These are phyloP conservation scores for Tetheella fluctuosa DNA, from an alignment of 2,888 invertebrate genomes.

Conservation along the genomic window DNA sequence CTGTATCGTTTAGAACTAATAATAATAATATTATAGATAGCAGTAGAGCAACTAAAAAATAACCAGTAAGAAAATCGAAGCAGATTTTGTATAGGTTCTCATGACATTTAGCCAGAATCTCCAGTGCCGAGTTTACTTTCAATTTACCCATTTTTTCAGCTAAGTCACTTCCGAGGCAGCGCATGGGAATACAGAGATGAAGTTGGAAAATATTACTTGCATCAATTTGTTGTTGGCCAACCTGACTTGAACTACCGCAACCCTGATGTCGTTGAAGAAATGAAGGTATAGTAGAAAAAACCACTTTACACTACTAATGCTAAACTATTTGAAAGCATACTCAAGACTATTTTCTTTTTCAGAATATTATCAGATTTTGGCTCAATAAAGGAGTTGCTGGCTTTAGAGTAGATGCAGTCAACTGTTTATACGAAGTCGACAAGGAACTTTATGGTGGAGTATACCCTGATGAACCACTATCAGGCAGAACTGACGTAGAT, in stretches of 20 bases:
- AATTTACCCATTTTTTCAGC: slow-evolving; percentile 40
- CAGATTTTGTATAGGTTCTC: no score
- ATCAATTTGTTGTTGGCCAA: slow-evolving; percentile 87
- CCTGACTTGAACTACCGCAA: slow-evolving; percentile 91
- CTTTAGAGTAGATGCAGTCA: slow-evolving; percentile 92
- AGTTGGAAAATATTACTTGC: slow-evolving; percentile 88
- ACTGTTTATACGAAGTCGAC: slow-evolving; percentile 85
- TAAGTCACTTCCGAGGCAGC: slow-evolving; percentile 86
- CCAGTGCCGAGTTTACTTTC: background rate
- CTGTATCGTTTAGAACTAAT: no score
- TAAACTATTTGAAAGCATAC: background rate
- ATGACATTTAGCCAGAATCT: slow-evolving; percentile 2
- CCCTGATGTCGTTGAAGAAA: slow-evolving; percentile 85
- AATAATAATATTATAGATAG: no score
- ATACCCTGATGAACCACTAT: slow-evolving; percentile 83
- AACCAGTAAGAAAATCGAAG: no score
- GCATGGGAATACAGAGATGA: slow-evolving; percentile 89
- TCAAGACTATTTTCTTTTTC: slow-evolving; percentile 26
- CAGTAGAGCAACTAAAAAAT: no score
- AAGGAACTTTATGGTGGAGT: slow-evolving; percentile 70
- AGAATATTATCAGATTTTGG: slow-evolving; percentile 91
- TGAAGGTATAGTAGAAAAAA: slow-evolving; percentile 62
- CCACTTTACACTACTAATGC: no score
- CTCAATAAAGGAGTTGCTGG: slow-evolving; percentile 93
- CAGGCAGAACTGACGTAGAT: slow-evolving; percentile 68